phyloP scores from a whole-genome alignment of 1,140 invertebrate species.

The Aphaenogaster floridana region DNA sequence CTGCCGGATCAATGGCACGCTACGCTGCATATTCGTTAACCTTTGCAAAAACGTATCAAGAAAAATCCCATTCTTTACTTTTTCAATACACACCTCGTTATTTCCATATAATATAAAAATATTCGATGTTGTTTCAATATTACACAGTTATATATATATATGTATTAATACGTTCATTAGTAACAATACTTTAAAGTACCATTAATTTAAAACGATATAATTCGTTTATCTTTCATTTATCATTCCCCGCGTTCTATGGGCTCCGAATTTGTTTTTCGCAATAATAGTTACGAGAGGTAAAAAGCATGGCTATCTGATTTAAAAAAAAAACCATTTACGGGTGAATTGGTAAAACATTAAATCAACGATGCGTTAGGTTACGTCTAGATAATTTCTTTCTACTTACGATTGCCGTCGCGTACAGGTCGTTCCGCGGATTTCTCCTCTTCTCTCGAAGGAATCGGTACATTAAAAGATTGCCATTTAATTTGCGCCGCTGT shows the following conservation, averaged over 20 bases:
- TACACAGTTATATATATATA: neutral
- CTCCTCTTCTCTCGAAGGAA: neutral
- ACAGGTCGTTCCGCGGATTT: neutral
- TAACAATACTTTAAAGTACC: conserved; percentile 1
- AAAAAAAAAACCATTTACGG: neutral
- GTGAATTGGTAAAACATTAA: neutral
- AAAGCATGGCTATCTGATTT: neutral
- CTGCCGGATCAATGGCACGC: neutral
- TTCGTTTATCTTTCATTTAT: neutral
- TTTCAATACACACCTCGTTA: neutral
- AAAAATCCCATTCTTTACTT: neutral
- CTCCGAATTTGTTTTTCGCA: neutral
- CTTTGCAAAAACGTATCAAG: neutral
- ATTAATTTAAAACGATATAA: neutral
- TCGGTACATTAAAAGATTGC: conserved; percentile 29
- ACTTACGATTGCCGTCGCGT: neutral
- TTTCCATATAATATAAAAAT: neutral
- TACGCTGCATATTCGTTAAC: neutral
- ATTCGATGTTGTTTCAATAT: neutral
- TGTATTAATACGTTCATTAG: neutral
- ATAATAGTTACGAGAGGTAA: neutral
- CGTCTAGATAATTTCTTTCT: neutral
- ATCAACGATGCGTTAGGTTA: neutral
- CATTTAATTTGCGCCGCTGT: neutral
- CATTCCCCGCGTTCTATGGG: neutral